Evolutionary conservation across 2,888 invertebrate species (phyloP).

Genomic region (Heliconius sara): DNA sequence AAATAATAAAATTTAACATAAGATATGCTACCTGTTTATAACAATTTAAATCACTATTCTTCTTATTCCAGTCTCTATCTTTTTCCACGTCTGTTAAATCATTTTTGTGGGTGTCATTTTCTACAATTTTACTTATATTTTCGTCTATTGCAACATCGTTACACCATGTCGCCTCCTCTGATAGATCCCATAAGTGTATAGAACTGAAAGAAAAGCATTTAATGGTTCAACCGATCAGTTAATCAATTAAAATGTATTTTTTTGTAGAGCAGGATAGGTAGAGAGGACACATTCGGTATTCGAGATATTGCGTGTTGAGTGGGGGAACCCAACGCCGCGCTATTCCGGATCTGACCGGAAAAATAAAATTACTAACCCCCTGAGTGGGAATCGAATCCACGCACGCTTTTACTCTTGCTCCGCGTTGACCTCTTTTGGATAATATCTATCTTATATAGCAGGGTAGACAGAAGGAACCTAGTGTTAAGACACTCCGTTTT

Average conservation of each 20-base stretch:
- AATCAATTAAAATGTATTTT: neutral
- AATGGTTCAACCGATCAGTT: too few relatives aligned
- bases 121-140: conserved; percentile 57
- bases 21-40: conserved; percentile 37
- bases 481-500: too few relatives aligned
- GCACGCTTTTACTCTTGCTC: too few relatives aligned
- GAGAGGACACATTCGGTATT: too few relatives aligned
- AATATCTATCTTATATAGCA: too few relatives aligned
- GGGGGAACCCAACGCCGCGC: too few relatives aligned
- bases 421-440: too few relatives aligned
- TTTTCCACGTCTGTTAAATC: conserved; percentile 58
- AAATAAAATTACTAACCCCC: too few relatives aligned
- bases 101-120: conserved; percentile 49
- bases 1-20: neutral
- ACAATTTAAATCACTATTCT: conserved; percentile 56
- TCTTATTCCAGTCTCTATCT: conserved; percentile 68
- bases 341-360: too few relatives aligned
- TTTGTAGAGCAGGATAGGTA: neutral
- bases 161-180: conserved; percentile 67
- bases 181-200: conserved; percentile 75
- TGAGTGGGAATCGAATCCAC: too few relatives aligned
- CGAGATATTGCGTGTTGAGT: too few relatives aligned
- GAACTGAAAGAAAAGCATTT: conserved; percentile 58
- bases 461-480: too few relatives aligned
- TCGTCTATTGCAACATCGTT: conserved; percentile 55